These are phyloP conservation scores for Odocoileus hemionus DNA, from an alignment of 2,113 vertebrate genomes.

Conservation along the genomic window DNA sequence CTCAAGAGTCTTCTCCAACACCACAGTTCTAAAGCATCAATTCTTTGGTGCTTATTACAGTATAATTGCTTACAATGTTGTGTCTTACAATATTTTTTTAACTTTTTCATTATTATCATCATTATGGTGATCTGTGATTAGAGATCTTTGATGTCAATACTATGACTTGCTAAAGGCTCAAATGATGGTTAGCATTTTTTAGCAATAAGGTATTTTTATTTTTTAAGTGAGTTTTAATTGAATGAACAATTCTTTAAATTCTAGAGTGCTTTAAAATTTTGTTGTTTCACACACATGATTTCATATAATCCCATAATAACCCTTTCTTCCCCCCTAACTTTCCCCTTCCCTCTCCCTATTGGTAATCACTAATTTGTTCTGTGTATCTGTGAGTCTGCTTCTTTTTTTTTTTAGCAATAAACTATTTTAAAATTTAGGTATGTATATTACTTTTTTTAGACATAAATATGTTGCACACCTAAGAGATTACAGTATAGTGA, in stretches of 20 bases:
- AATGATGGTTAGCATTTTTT: not conserved
- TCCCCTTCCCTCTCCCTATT: not conserved
- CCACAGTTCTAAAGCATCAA: not conserved
- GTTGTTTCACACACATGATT: not conserved
- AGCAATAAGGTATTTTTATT: not conserved
- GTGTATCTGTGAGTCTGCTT: not conserved
- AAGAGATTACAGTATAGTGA: not conserved
- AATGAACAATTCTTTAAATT: not conserved
- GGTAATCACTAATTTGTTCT: not conserved
- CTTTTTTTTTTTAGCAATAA: not conserved
- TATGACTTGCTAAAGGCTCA: not conserved
- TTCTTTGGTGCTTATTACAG: not conserved
- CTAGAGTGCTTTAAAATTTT: not conserved
- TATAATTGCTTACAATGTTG: not conserved
- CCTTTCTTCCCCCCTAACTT: fast-evolving
- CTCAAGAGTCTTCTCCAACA: not conserved
- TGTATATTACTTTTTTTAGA: not conserved
- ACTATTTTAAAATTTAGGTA: not conserved
- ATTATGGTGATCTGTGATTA: not conserved
- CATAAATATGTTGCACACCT: not conserved
- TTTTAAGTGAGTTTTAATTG: not conserved
- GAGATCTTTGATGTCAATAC: not conserved
- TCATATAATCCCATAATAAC: not conserved
- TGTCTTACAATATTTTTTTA: not conserved
- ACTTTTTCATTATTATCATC: not conserved